Base-by-base conservation (phyloP, 2,797 vertebrate genomes). In the Amazona finschi region DNA sequence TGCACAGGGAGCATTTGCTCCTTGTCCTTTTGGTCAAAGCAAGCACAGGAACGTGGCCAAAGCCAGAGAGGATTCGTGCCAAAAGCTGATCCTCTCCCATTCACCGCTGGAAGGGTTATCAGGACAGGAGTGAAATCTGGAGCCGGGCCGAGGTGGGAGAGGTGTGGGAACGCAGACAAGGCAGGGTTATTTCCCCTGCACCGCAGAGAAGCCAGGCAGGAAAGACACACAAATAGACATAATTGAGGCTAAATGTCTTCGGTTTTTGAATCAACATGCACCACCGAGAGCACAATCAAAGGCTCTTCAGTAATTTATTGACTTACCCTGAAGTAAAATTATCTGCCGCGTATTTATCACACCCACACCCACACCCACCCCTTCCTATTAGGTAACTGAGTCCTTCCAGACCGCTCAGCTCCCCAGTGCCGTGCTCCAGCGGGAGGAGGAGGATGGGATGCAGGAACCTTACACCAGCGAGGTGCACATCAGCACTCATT, bases 291-390 rank as follows among this genome's bases (percentile, higher is more conserved):
- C 83, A 73, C 91, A 96, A 93, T 94, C 96, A 96, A 94, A 95
- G 95, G 92, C 93, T 94, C 88, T 95, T 95, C 52, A 93, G 90
- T 94, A 96, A 96, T 96, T 94, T 93, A 96, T 96, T 97, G 96
- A 96, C 95, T 96, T 96, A 94, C 90, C 90, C 96, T 43, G 74
- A 87, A 94, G 95, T 90, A 72, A 95, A 96, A 95, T 95, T 95
- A 96, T 96, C 95, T 94, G 67, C 2, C 15, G 2, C 2, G 13
- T 47, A 66, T 94, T 96, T 96, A 96, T 96, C 95, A 93, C 96
- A 90, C 88, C 95, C 96, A 94, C 93, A 47, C 90, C 93, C 95
- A 60, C 93, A 0, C 85, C 76, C 94, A 95, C 79, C 85, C 95
- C 95, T 97, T 97, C 95, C 94, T 91, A 96, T 94, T 93, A 74